phyloP scores from a whole-genome alignment of 2,888 invertebrate species.

The Drosophila vallismaia region DNA sequence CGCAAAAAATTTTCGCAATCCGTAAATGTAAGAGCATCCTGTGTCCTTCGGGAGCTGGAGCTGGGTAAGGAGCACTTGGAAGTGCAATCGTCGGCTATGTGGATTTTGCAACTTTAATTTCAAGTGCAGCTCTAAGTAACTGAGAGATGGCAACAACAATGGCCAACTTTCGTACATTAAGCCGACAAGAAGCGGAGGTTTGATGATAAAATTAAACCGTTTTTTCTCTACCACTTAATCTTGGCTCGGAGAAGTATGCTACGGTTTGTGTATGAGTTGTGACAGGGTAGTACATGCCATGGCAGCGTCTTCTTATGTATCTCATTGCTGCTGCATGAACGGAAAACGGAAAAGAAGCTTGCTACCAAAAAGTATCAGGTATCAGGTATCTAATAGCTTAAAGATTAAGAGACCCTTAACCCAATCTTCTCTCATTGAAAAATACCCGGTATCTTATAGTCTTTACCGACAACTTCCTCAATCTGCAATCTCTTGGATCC shows the following conservation, averaged over 20 bases:
- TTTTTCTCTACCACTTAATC: constrained; percentile 18
- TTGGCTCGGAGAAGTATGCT: no score
- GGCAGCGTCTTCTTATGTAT: no score
- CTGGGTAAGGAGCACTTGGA: no score
- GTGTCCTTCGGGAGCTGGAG: not conserved
- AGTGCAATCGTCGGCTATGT: constrained; percentile 58
- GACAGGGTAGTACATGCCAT: no score
- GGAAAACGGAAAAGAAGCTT: not conserved
- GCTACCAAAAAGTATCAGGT: no score
- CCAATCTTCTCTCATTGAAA: no score
- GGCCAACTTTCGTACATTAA: constrained; percentile 54
- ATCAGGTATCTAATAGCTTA: no score
- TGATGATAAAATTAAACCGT: constrained; percentile 47
- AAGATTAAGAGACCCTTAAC: no score
- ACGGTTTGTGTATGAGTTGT: no score
- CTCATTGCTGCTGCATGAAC: no score
- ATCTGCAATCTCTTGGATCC: not conserved
- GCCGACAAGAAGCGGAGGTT: constrained; percentile 31
- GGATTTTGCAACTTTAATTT: constrained; percentile 47
- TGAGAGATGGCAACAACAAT: constrained; percentile 43
- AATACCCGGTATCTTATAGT: not conserved
- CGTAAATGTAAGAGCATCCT: constrained; percentile 5
- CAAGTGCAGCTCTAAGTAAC: constrained; percentile 41
- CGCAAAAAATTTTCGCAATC: not conserved
- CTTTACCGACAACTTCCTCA: not conserved